Conservation (phyloP, 2,888 invertebrate genomes). For the Apeira syringaria region DNA sequence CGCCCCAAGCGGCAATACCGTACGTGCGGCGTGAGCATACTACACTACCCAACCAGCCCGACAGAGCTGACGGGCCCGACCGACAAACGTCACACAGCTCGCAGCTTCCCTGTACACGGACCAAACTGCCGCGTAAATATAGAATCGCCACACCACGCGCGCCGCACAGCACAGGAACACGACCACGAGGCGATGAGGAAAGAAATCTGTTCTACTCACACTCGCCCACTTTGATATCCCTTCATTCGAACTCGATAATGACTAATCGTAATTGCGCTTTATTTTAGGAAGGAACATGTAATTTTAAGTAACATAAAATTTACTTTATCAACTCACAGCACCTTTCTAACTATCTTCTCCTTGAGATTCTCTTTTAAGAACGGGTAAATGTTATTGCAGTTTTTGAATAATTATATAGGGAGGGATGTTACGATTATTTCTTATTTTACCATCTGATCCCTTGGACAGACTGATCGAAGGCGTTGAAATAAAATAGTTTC, state of each 20-base stretch:
- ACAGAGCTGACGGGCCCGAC: constrained; percentile 38
- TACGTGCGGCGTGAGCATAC: constrained; percentile 39
- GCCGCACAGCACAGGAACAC: constrained; percentile 43
- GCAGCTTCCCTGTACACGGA: constrained; percentile 66
- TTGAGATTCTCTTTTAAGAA: constrained; percentile 2
- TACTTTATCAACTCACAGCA: constrained; percentile 13
- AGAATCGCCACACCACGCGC: constrained; percentile 59
- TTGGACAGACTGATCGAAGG: constrained; percentile 1
- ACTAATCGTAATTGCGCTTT: constrained; percentile 18
- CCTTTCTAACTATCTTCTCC: constrained; percentile 4
- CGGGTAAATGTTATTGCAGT: background rate
- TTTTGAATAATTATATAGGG: background rate
- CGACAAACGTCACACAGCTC: constrained; percentile 63
- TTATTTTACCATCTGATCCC: constrained; percentile 2
- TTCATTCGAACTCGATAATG: constrained; percentile 21
- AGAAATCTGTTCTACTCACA: constrained; percentile 48
- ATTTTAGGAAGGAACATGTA: constrained; percentile 11
- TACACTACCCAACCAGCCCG: constrained; percentile 37
- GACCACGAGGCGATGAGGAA: constrained; percentile 67
- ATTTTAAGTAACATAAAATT: constrained; percentile 10
- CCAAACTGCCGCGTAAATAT: constrained; percentile 76
- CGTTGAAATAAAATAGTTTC: constrained; percentile 13
- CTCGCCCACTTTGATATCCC: constrained; percentile 24
- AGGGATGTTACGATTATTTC: too few relatives aligned
- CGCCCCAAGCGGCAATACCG: constrained; percentile 54